Evolutionary conservation across 2,797 vertebrate genomes (phyloP), one percentile per base, ranked within the genome.

Genomic region (Eremophila alpestris): DNA sequence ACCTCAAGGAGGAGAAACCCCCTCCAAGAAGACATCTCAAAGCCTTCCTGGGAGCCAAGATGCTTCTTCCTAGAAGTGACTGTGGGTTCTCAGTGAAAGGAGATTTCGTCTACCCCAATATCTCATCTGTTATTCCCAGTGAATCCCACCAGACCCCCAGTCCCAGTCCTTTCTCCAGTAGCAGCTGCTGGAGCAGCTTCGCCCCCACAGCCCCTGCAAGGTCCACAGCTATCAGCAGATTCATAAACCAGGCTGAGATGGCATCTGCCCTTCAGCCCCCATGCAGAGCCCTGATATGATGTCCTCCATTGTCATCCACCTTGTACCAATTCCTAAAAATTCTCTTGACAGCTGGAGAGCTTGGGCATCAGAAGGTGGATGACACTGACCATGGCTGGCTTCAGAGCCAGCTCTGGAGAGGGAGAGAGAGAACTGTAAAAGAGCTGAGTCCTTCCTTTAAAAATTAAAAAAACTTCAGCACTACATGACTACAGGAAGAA

Each of bases 401-500:
- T 79, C 78, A 78, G 36, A 75, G 82, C 63, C 83, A 91, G 67
- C 58, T 56, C 76, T 63, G 62, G 79, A 82, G 82, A 92, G 89
- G 68, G 90, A 65, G 75, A 68, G 69, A 89, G 87, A 59, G 55
- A 83, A 60, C 80, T 68, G 60, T 90, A 83, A 90, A 94, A 91
- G 87, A 95, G 80, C 60, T 24, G 30, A 94, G 62, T 89, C 83
- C 86, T 89, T 96, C 92, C 85, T 93, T 93, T 75, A 70, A 86
- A 94, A 95, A 78, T 8, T 8, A 92, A 94, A 89, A 92, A 49
- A 92, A 49, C 8, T 73, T 86, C 59, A 89, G 51, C 87, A 92
- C 77, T 91, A 82, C 5, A 1, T 16, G 21, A 90, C 83, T 94
- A 90, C 70, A 76, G 80, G 93, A 96, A 90, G 64, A 70, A 94